These are phyloP conservation scores for Molossus alvarezi DNA, from an alignment of 2,797 vertebrate genomes.

Conservation along the genomic window DNA sequence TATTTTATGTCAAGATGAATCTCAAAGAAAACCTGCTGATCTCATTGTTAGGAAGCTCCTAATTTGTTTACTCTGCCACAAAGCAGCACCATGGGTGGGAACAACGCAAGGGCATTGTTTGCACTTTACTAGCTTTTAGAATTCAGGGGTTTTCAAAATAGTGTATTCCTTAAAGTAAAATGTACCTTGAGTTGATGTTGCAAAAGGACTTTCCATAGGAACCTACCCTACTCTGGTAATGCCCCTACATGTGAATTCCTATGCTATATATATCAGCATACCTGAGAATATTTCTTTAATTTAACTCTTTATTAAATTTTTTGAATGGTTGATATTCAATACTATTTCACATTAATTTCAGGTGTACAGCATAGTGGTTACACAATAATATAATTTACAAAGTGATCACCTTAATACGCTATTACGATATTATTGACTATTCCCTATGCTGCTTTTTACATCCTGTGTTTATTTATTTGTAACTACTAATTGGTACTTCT, in stretches of 20 bases:
- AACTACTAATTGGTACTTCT: not conserved
- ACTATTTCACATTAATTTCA: not conserved
- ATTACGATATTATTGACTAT: not conserved
- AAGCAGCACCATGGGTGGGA: not conserved
- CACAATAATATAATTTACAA: not conserved
- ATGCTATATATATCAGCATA: not conserved
- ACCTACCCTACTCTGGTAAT: accelerated
- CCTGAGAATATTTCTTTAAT: not conserved
- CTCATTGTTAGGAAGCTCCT: not conserved
- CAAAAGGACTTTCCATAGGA: not conserved
- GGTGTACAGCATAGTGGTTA: not conserved
- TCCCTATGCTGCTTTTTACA: not conserved
- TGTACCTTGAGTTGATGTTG: not conserved
- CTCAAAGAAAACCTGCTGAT: not conserved
- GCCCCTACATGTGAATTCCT: not conserved
- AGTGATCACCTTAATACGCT: not conserved
- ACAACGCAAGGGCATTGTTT: not conserved
- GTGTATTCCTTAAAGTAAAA: slow-evolving; percentile 27
- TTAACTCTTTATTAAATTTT: not conserved
- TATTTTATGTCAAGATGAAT: not conserved
- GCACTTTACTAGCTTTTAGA: not conserved
- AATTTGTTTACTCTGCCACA: not conserved
- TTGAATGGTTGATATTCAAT: not conserved
- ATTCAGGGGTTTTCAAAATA: not conserved
- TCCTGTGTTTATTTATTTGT: not conserved